Conservation (phyloP, 1,140 invertebrate species). For the Lepidurus couesii region DNA sequence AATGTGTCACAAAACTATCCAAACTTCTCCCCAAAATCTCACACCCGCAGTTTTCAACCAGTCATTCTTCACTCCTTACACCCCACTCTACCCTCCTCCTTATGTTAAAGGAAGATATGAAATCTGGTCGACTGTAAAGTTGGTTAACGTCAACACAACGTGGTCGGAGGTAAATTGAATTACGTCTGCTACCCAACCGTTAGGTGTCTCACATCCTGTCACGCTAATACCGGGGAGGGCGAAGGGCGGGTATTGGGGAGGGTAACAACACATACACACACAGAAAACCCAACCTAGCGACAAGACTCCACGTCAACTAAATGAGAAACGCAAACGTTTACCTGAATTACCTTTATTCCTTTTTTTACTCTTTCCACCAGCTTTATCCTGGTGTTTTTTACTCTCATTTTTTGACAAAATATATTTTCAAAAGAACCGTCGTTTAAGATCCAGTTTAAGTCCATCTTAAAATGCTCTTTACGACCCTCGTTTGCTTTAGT, state of each 20-base stretch:
- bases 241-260: background rate
- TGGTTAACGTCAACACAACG: slow-evolving; percentile 21
- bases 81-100: background rate
- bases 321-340: slow-evolving; percentile 16
- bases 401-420: background rate
- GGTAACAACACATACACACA: background rate
- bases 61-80: background rate
- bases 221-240: background rate
- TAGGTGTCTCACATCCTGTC: slow-evolving; percentile 14
- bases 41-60: background rate
- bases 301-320: background rate
- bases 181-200: slow-evolving; percentile 8
- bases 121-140: slow-evolving; percentile 19
- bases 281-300: background rate
- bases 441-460: background rate
- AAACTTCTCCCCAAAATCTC: background rate
- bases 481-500: background rate
- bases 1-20: background rate
- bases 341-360: background rate
- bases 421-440: background rate
- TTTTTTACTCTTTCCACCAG: background rate
- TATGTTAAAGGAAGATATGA: background rate
- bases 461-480: background rate
- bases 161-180: slow-evolving; percentile 18
- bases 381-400: background rate